These are phyloP conservation scores for Staurois parvus DNA, from an alignment of 2,797 vertebrate species.

Conservation along the genomic window DNA sequence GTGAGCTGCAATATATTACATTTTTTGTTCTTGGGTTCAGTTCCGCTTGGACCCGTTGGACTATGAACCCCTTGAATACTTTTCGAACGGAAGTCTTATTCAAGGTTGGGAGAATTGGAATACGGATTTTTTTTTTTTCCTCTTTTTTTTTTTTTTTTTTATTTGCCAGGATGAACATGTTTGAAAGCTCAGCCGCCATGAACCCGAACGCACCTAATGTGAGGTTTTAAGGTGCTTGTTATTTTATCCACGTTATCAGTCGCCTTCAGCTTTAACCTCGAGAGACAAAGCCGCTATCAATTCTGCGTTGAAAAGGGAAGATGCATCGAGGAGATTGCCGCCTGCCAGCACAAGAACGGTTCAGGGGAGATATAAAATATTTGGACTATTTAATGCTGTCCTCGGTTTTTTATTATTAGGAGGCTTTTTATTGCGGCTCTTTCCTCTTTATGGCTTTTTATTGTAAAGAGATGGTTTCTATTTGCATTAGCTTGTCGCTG, in stretches of 20 bases:
- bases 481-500: neutral
- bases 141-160: constrained; percentile 26
- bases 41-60: too few species aligned
- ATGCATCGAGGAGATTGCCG: constrained; percentile 31
- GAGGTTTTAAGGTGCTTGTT: constrained; percentile 61
- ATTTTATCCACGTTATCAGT: constrained; percentile 67
- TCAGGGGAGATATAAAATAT: constrained; percentile 56
- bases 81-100: constrained; percentile 1
- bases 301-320: constrained; percentile 59
- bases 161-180: constrained; percentile 61
- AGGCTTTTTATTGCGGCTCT: neutral
- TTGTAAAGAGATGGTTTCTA: neutral
- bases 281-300: constrained; percentile 52
- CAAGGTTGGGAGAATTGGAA: constrained; percentile 48
- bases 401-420: constrained; percentile 7
- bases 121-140: constrained; percentile 24
- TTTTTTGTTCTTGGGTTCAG: too few species aligned
- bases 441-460: constrained; percentile 12
- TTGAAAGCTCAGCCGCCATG: constrained; percentile 53
- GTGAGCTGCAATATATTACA: too few species aligned
- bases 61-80: constrained; percentile 40
- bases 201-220: constrained; percentile 58
- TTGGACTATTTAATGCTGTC: constrained; percentile 19
- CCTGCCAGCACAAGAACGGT: constrained; percentile 65
- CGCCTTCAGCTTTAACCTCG: constrained; percentile 65